Evolutionary conservation across 2,888 invertebrate genomes (phyloP).

Genomic region (Omphaloscelis lunosa): DNA sequence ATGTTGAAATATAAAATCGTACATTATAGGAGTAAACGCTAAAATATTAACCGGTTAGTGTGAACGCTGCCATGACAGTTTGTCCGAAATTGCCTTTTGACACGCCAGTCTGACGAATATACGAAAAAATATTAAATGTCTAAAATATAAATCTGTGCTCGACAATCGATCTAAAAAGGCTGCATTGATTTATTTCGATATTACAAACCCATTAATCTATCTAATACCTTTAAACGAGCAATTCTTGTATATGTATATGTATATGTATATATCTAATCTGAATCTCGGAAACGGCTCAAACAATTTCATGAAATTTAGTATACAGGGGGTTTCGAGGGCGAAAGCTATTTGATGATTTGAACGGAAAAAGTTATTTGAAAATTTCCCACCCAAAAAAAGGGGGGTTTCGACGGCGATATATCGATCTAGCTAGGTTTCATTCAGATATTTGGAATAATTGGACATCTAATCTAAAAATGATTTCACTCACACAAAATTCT

Average conservation of each 20-base stretch:
- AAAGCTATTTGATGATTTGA: too few species aligned
- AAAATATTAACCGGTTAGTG: slow-evolving; percentile 65
- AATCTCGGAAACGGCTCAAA: too few species aligned
- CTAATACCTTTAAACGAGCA: too few species aligned
- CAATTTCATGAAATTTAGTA: too few species aligned
- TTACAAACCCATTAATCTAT: too few species aligned
- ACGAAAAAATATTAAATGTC: slow-evolving; percentile 23
- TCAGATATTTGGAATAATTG: not conserved
- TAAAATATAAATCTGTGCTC: slow-evolving; percentile 7
- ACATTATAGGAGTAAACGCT: slow-evolving; percentile 46
- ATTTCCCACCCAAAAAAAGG: too few species aligned
- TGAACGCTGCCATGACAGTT: slow-evolving; percentile 56
- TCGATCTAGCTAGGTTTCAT: too few species aligned
- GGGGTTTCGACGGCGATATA: too few species aligned
- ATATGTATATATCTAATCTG: too few species aligned
- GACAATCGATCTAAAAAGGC: not conserved
- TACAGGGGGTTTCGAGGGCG: too few species aligned
- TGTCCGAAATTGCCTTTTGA: slow-evolving; percentile 52
- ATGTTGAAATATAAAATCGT: slow-evolving; percentile 52
- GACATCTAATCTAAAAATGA: not conserved
- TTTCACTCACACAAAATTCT: not conserved
- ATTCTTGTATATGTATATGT: too few species aligned
- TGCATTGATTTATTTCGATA: not conserved
- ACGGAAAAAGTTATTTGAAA: too few species aligned
- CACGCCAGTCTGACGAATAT: slow-evolving; percentile 51